Base-by-base conservation (phyloP, 2,113 vertebrate genomes). In the Gobio gobio region DNA sequence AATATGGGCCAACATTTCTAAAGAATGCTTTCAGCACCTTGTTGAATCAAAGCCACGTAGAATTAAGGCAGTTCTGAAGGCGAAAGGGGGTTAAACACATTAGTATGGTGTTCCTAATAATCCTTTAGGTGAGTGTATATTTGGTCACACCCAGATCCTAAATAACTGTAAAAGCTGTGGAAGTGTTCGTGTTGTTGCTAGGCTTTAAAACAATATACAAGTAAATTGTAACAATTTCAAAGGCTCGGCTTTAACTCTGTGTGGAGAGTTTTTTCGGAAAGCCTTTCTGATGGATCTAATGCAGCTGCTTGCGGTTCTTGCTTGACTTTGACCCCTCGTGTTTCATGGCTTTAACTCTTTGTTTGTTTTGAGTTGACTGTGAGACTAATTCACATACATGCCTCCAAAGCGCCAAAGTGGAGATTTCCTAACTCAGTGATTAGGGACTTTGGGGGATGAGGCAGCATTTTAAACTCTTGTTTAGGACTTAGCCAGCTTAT, bases 351-450 rank as follows among this genome's bases (percentile, higher is more conserved):
- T 87, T 83, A 47, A 33, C n/a, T 86, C 51, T 86, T 82, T 83
- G 88, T 89, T 90, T 90, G 78, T 90, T 89, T 91, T 84, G 74
- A 86, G 78, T 56, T 84, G 86, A 86, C 78, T 89, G 84, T 70
- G 29, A 85, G 59, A 68, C 79, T 83, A 85, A 89, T 83, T 61
- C 33, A 78, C 66, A 59, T 78, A 78, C 78, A 84, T 63, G 84
- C 33, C 24, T 61, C 78, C 18, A 43, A 81, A 87, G 49, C 86
- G 72, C 74, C 68, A 82, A 87, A 87, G 86, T 87, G 54, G 78
- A 73, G 64, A 86, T 91, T 90, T 89, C 61, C 59, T 84, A 86
- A 87, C 79, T 24, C 16, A 24, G 29, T 59, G 72, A 89, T 89
- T 85, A 86, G 58, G 13, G 78, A 80, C 87, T 79, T 89, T 87